Percentiles rank a stretch among this genome's conserved stretches.
Evolutionary conservation across 2,888 invertebrate species (phyloP).

Genomic region (Vanessa cardui): DNA sequence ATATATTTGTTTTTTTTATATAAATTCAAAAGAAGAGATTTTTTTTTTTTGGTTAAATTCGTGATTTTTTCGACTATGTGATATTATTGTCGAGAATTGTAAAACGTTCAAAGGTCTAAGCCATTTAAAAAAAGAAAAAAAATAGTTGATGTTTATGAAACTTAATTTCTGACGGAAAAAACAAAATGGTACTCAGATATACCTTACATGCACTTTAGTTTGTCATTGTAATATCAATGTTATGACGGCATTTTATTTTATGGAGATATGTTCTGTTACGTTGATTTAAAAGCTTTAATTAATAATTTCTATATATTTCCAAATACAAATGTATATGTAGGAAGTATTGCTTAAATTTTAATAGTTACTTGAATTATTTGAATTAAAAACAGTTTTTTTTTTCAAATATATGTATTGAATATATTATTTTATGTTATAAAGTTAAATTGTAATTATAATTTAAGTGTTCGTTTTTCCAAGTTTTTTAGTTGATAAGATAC

Average conservation of each 20-base stretch:
- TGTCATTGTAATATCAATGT: conserved; percentile 1
- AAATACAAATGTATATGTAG: background rate
- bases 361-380: background rate
- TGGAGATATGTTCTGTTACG: background rate
- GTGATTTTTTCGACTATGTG: too few species aligned
- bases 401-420: background rate
- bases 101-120: too few species aligned
- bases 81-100: too few species aligned
- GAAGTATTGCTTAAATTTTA: background rate
- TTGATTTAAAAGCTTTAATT: conserved; percentile 6
- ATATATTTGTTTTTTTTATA: too few species aligned
- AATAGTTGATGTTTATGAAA: too few species aligned
- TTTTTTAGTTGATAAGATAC: background rate
- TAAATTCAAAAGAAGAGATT: too few species aligned
- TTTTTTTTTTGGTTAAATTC: too few species aligned
- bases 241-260: background rate
- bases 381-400: background rate
- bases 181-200: too few species aligned
- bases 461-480: background rate
- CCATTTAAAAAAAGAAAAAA: too few species aligned
- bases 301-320: background rate
- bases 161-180: too few species aligned
- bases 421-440: conserved; percentile 1
- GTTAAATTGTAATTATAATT: background rate
- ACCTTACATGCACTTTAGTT: too few species aligned